These are phyloP conservation scores for Gryllus bimaculatus DNA, from an alignment of 1,140 invertebrate species.

Conservation along the genomic window DNA sequence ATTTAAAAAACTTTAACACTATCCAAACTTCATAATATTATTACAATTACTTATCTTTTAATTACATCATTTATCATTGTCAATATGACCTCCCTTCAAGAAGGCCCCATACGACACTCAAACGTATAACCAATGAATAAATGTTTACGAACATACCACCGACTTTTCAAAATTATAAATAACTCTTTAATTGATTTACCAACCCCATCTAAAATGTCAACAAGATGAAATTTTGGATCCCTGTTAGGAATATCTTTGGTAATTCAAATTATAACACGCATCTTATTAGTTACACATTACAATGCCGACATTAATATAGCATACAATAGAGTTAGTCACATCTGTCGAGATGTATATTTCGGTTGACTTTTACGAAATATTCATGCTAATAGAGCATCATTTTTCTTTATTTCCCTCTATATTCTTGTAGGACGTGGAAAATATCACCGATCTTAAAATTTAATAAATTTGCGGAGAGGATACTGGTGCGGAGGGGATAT, in stretches of 20 bases:
- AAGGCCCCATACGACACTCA: too few species aligned
- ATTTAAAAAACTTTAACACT: too few species aligned
- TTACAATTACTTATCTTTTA: too few species aligned
- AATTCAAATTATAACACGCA: neutral
- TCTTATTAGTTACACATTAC: neutral
- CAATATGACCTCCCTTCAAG: too few species aligned
- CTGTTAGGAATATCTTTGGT: neutral
- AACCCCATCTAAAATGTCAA: conserved; percentile 40
- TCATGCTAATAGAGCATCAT: conserved; percentile 35
- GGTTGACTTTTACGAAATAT: conserved; percentile 23
- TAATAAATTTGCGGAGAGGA: too few species aligned
- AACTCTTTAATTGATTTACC: conserved; percentile 44
- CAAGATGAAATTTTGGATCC: conserved; percentile 38
- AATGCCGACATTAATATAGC: neutral
- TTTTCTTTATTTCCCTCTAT: conserved; percentile 40
- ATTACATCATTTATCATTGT: too few species aligned
- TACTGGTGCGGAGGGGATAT: too few species aligned
- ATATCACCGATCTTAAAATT: conserved; percentile 37
- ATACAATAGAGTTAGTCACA: conserved; percentile 1
- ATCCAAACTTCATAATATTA: too few species aligned
- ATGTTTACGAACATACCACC: conserved; percentile 36
- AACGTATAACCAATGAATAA: conserved; percentile 28
- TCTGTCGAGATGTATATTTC: conserved; percentile 38
- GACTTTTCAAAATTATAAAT: conserved; percentile 40
- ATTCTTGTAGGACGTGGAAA: conserved; percentile 44